Evolutionary conservation across 2,888 invertebrate species (phyloP).

Genomic region (Nipponacmea schrenckii): DNA sequence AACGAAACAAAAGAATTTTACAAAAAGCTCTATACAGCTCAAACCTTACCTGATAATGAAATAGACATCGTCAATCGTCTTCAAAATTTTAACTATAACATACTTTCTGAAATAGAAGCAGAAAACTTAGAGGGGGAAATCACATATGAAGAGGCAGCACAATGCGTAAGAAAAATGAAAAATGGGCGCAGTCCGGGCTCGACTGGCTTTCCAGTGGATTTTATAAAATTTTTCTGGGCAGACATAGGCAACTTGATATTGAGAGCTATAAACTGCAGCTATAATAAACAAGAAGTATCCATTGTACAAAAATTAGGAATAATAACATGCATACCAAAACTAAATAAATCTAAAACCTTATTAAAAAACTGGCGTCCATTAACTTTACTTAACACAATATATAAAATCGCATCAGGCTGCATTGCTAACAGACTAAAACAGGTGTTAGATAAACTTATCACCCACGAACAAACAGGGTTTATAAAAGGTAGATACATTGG

Average conservation of each 20-base stretch:
- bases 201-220: conserved; percentile 24
- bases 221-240: conserved; percentile 25
- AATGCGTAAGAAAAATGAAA: not conserved
- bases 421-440: conserved; percentile 1
- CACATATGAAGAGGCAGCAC: not conserved
- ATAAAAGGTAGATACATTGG: conserved; percentile 11
- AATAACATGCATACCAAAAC: conserved; percentile 29
- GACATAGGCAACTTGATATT: conserved; percentile 14
- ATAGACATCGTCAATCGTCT: not conserved
- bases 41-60: not conserved
- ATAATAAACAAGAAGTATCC: conserved; percentile 15
- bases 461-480: conserved; percentile 12
- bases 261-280: conserved; percentile 16
- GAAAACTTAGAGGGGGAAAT: not conserved
- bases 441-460: conserved; percentile 8
- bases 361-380: conserved; percentile 24
- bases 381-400: conserved; percentile 17
- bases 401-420: conserved; percentile 18
- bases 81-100: not conserved
- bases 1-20: not conserved
- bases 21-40: not conserved
- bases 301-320: conserved; percentile 28
- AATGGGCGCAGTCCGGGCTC: conserved; percentile 20
- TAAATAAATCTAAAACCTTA: conserved; percentile 20
- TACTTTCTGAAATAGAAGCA: not conserved